phyloP scores from a whole-genome alignment of 2,797 vertebrate species.

The Ataeniobius toweri region DNA sequence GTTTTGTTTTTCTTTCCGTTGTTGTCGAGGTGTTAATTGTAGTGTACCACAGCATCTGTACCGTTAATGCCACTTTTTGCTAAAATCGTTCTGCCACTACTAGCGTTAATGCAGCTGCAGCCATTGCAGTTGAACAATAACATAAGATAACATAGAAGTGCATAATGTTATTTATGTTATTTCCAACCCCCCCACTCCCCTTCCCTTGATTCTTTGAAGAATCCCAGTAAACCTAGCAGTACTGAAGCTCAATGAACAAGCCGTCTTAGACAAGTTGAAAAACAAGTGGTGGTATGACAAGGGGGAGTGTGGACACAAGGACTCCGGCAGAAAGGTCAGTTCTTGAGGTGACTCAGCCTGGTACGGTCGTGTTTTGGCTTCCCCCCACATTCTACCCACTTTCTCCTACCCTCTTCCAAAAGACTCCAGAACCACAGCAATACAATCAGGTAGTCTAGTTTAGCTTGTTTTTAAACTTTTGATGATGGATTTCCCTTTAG shows the following conservation, averaged over 20 bases:
- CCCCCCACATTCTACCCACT: constrained; percentile 18
- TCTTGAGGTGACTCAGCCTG: constrained; percentile 63
- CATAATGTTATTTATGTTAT: constrained; percentile 99
- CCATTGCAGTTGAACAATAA: constrained; percentile 84
- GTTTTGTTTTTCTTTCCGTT: constrained; percentile 64
- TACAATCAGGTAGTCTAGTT: constrained; percentile 51
- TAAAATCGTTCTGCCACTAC: constrained; percentile 53
- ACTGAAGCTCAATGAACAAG: constrained; percentile 99
- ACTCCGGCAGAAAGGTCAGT: constrained; percentile 99
- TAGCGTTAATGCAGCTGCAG: constrained; percentile 50
- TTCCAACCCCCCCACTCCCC: constrained; percentile 74
- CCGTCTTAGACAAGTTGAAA: constrained; percentile 99
- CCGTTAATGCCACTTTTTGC: constrained; percentile 38
- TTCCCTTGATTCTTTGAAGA: constrained; percentile 85
- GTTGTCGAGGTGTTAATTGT: constrained; percentile 67
- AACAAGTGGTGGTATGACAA: constrained; percentile 99
- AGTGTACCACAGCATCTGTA: constrained; percentile 40
- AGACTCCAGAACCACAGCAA: constrained; percentile 18
- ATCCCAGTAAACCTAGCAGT: constrained; percentile 99
- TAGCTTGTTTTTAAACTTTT: neutral
- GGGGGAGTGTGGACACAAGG: constrained; percentile 98
- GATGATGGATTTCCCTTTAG: neutral
- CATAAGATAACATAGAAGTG: constrained; percentile 99
- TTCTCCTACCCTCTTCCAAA: constrained; percentile 9
- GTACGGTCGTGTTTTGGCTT: constrained; percentile 61